Evolutionary conservation across 2,888 invertebrate species (phyloP), one percentile per base, ranked within the genome.

Genomic region (Actias luna): DNA sequence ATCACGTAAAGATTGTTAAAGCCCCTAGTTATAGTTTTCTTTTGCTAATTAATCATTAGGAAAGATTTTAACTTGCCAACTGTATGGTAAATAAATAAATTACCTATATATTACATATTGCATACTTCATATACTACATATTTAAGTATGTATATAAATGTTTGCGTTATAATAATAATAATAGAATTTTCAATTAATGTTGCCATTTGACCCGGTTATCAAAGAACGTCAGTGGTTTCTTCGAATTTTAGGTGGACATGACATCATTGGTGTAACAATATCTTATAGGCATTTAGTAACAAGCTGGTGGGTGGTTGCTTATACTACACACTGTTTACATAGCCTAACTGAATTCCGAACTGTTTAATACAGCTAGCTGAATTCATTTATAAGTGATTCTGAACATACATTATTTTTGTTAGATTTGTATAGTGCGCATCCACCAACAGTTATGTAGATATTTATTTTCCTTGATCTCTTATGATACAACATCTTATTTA

Each of bases 301-400:
- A 29, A 55, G 29, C 29, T 55, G 5, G 55, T 55, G 16, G 55
- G 55, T n/a, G 55, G 55, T 55, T 29, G 16, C 55, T n/a, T 55
- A 55, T 29, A 29, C 1, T 16, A 29, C 29, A 55, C 29, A 55
- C 7, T 55, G 55, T 55, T 55, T 55, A 55, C 29, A 55, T 55
- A 55, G 55, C 55, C 55, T 55, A 55, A 55, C 27, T 16, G 55
- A 55, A 50, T 55, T 55, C 29, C 27, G 29, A 55, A 55, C 25
- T 25, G 25, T 50, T 50, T 55, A 55, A 55, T 55, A 27, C 16
- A 55, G 7, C 55, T 27, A 55, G n/a, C 5, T 55, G 55, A 55
- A 27, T 27, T 55, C 55, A 55, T 27, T 29, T 55, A 29, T 55
- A 55, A 55, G 29, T 55, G 55, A n/a, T 55, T 55, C 27, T 55